These are phyloP conservation scores for Coturnix japonica DNA, from an alignment of 2,113 vertebrate genomes.

Conservation along the genomic window DNA sequence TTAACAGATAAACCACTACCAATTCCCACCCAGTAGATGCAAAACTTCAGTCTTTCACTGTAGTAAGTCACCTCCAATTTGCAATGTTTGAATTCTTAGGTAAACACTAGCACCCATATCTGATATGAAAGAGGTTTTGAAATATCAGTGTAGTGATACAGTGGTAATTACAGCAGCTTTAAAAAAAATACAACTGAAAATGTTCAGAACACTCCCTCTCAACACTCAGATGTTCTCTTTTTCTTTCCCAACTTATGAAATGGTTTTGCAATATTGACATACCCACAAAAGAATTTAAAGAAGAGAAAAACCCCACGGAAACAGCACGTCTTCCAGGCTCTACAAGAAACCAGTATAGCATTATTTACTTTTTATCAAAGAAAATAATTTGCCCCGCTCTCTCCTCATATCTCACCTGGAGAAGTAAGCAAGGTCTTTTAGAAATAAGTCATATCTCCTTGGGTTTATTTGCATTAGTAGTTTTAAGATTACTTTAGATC, in stretches of 20 bases:
- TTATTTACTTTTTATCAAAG: not conserved
- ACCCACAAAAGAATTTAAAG: not conserved
- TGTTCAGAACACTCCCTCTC: not conserved
- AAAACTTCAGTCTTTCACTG: not conserved
- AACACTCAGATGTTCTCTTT: not conserved
- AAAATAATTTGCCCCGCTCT: not conserved
- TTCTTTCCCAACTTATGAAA: slow-evolving; percentile 13
- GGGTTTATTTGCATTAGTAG: not conserved
- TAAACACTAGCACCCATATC: not conserved
- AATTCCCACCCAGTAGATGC: not conserved
- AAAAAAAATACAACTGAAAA: not conserved
- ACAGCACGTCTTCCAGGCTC: not conserved
- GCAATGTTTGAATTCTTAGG: not conserved
- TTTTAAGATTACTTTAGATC: not conserved
- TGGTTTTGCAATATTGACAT: slow-evolving; percentile 35
- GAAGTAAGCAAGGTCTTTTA: not conserved
- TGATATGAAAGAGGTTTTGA: slow-evolving; percentile 30
- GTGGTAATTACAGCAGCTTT: not conserved
- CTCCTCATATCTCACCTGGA: not conserved
- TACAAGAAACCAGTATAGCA: not conserved
- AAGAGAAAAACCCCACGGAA: not conserved
- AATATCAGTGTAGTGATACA: not conserved
- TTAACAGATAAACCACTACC: not conserved
- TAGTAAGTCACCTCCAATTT: slow-evolving; percentile 40
- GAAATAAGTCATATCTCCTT: not conserved